Conservation (phyloP, 2,888 invertebrate genomes). For the Cyclophora albipunctata region DNA sequence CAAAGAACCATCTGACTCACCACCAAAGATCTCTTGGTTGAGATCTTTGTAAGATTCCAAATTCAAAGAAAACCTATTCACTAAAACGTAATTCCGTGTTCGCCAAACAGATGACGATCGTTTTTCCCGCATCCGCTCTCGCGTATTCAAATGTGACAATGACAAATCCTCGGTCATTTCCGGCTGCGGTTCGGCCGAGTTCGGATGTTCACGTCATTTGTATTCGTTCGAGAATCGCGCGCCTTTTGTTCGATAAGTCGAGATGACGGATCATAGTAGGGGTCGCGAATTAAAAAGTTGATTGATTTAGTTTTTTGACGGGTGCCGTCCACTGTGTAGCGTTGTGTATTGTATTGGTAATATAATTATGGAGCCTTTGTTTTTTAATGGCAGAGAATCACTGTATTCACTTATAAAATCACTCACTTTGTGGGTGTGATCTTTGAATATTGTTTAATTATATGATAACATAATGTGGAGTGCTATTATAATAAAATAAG, state of each 20-base stretch:
- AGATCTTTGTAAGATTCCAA: too few relatives aligned
- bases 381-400: too few relatives aligned
- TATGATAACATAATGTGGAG: too few relatives aligned
- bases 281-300: slow-evolving; percentile 39
- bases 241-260: slow-evolving; percentile 46
- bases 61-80: background rate
- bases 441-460: too few relatives aligned
- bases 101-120: slow-evolving; percentile 62
- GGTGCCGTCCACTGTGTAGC: too few relatives aligned
- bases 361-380: slow-evolving; percentile 2
- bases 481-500: too few relatives aligned
- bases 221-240: slow-evolving; percentile 59
- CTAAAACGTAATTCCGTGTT: slow-evolving; percentile 16
- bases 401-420: too few relatives aligned
- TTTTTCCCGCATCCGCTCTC: slow-evolving; percentile 63
- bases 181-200: slow-evolving; percentile 50
- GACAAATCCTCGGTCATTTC: slow-evolving; percentile 69
- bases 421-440: too few relatives aligned
- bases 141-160: slow-evolving; percentile 71
- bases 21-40: too few relatives aligned
- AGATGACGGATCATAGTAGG: slow-evolving; percentile 41
- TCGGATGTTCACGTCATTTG: slow-evolving; percentile 67
- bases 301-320: slow-evolving; percentile 14
- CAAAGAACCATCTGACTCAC: too few relatives aligned
- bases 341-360: slow-evolving; percentile 6